These are phyloP conservation scores for Telenomus remus DNA, from an alignment of 1,140 invertebrate genomes.

Conservation along the genomic window DNA sequence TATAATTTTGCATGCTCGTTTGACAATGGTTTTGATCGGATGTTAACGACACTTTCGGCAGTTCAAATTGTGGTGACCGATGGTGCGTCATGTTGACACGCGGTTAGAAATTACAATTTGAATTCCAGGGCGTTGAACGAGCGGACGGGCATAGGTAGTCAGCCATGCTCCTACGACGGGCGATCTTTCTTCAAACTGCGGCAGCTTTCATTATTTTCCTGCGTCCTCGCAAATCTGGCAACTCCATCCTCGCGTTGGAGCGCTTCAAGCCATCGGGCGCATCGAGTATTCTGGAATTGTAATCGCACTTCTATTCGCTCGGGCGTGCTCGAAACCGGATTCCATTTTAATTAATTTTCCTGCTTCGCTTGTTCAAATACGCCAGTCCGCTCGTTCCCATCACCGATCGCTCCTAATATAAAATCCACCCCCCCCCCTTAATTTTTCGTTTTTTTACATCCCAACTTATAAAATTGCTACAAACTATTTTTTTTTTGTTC, in stretches of 20 bases:
- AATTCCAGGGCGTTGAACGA: conserved; percentile 59
- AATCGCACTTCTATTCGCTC: conserved; percentile 62
- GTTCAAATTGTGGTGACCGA: conserved; percentile 17
- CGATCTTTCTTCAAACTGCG: conserved; percentile 37
- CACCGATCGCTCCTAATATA: conserved; percentile 32
- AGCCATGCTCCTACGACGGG: conserved; percentile 26
- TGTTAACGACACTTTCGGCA: conserved; percentile 13
- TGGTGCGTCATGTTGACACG: conserved; percentile 49
- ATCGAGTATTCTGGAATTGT: conserved; percentile 70
- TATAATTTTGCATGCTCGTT: too few relatives aligned
- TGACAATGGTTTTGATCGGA: neutral
- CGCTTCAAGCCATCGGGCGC: conserved; percentile 61
- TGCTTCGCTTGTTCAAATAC: conserved; percentile 47
- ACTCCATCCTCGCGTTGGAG: conserved; percentile 48
- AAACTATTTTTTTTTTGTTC: neutral
- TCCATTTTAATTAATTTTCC: conserved; percentile 71
- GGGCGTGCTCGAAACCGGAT: conserved; percentile 55
- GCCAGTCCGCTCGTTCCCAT: conserved; percentile 19
- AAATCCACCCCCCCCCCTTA: conserved; percentile 41
- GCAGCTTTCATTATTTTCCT: conserved; percentile 45
- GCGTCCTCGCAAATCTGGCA: conserved; percentile 46
- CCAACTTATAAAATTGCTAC: conserved; percentile 1
- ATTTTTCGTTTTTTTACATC: conserved; percentile 41
- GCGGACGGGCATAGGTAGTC: conserved; percentile 41
- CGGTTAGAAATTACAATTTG: conserved; percentile 69